Conservation (phyloP, 2,888 invertebrate genomes). For the Metalampra italica region DNA sequence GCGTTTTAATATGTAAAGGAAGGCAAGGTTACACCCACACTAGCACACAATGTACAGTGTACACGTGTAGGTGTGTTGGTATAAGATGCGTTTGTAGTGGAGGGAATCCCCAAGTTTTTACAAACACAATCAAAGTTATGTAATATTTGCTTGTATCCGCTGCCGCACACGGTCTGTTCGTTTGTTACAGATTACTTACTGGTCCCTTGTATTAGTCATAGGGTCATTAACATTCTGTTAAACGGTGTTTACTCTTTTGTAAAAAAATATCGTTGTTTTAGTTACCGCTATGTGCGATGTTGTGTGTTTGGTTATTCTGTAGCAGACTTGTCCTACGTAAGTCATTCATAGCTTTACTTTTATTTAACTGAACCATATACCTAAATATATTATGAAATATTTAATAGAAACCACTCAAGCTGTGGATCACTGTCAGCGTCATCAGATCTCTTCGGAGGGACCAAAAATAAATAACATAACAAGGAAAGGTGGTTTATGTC, state of each 20-base stretch:
- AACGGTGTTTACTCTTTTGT: constrained; percentile 56
- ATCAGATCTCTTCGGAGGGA: too few species aligned
- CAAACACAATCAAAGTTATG: constrained; percentile 79
- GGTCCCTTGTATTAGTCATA: constrained; percentile 68
- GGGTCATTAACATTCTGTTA: constrained; percentile 70
- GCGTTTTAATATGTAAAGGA: constrained; percentile 78
- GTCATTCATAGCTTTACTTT: too few species aligned
- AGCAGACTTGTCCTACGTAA: neutral
- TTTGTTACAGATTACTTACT: constrained; percentile 66
- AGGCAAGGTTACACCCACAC: constrained; percentile 77
- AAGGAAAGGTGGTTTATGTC: too few species aligned
- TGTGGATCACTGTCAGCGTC: neutral
- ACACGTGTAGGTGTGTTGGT: constrained; percentile 46
- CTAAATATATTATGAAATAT: too few species aligned
- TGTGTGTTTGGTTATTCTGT: neutral
- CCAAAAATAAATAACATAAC: too few species aligned
- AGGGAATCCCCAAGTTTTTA: constrained; percentile 79
- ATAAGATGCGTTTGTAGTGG: constrained; percentile 71
- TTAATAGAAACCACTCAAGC: too few species aligned
- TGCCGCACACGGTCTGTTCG: constrained; percentile 60
- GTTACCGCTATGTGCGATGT: constrained; percentile 39
- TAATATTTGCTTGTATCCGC: constrained; percentile 75
- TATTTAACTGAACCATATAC: too few species aligned
- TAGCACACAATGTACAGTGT: constrained; percentile 6
- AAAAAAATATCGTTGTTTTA: constrained; percentile 47